phyloP scores from a whole-genome alignment of 2,113 vertebrate genomes.

The Grus americana region DNA sequence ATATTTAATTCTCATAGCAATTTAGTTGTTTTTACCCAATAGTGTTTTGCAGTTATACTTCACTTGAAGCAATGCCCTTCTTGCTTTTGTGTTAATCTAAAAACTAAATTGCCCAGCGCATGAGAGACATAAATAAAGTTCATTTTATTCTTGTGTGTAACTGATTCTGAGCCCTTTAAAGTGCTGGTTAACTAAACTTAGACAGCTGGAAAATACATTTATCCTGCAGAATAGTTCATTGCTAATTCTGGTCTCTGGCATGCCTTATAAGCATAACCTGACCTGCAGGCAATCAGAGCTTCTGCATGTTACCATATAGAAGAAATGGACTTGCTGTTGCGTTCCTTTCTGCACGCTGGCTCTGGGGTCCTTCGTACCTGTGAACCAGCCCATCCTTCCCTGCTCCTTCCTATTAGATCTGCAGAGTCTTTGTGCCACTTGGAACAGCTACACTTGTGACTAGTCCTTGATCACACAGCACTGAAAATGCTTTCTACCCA shows the following conservation, averaged over 20 bases:
- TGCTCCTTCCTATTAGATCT: not conserved
- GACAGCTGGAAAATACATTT: constrained; percentile 56
- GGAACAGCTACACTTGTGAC: not conserved
- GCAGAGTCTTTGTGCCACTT: not conserved
- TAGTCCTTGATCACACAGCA: not conserved
- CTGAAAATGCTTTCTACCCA: not conserved
- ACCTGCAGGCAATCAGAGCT: not conserved
- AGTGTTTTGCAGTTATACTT: constrained; percentile 62
- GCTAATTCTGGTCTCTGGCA: not conserved
- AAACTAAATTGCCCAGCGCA: constrained; percentile 71
- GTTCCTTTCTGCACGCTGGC: not conserved
- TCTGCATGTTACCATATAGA: not conserved
- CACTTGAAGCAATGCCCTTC: constrained; percentile 51
- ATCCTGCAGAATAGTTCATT: constrained; percentile 16
- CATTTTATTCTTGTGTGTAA: constrained; percentile 46
- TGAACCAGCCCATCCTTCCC: not conserved
- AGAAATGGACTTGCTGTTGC: not conserved
- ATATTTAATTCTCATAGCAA: constrained; percentile 76
- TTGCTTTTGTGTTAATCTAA: constrained; percentile 69
- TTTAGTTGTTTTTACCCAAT: constrained; percentile 66
- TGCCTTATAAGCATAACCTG: not conserved
- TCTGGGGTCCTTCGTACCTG: not conserved
- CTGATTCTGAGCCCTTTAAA: constrained; percentile 56
- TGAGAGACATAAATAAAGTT: constrained; percentile 68
- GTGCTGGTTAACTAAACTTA: constrained; percentile 53